A percentile compares a stretch with the other conserved stretches of the same genome.
Conservation (phyloP, 2,113 vertebrate genomes). For the Anser brachyrhynchus region DNA sequence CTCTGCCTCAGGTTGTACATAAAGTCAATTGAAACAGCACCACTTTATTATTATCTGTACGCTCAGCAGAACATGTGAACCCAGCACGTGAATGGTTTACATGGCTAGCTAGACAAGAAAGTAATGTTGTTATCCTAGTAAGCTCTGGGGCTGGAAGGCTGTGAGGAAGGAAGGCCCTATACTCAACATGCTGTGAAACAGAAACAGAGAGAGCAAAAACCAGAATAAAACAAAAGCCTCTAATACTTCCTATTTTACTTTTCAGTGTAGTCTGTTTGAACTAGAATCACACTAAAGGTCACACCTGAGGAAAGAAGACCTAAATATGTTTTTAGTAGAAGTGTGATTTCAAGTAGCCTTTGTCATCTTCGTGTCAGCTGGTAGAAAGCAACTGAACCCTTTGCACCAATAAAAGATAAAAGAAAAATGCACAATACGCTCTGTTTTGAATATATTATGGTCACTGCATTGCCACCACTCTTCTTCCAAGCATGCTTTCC, state of each 20-base stretch:
- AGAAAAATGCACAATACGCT: background rate
- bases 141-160: background rate
- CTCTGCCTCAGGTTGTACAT: conserved; percentile 25
- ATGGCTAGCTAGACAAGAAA: background rate
- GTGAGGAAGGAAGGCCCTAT: background rate
- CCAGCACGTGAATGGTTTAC: background rate
- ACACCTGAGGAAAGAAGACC: background rate
- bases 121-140: background rate
- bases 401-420: background rate
- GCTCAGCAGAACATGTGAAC: background rate
- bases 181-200: background rate
- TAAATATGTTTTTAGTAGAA: background rate
- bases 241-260: background rate
- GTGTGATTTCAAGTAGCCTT: background rate
- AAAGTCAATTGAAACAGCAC: conserved; percentile 11
- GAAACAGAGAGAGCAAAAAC: background rate
- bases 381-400: background rate
- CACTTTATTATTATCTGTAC: background rate
- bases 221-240: background rate
- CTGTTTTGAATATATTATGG: background rate
- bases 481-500: conserved; percentile 46
- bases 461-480: background rate
- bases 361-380: background rate
- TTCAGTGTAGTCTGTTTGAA: background rate
- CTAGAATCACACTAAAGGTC: background rate